Base-by-base conservation (phyloP, 2,888 invertebrate genomes). In the Lacanobia oleracea region DNA sequence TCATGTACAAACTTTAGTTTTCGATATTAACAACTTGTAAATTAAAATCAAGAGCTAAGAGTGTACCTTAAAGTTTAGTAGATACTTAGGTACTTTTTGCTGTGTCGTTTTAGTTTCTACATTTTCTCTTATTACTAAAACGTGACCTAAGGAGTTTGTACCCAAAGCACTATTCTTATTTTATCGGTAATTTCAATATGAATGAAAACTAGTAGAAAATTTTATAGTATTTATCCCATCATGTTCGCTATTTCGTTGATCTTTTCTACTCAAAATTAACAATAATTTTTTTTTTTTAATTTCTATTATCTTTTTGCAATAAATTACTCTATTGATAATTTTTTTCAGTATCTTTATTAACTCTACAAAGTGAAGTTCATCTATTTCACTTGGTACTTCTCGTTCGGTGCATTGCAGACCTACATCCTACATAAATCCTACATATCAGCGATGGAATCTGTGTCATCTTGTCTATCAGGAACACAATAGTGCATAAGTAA, bases 401-500 rank as follows among this genome's bases (percentile, higher is more conserved):
- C 2, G 3, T 33, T 14, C 7, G 0, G 33, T 9, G 9, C 9
- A 18, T 10, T 23, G n/a, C 9, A 60, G 12, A 14, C 3, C 16
- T 50, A 33, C n/a, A 57, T 57, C 10, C 18, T 33, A 57, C 12
- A 10, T 37, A 48, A 33, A 33, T 23, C 14, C n/a, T 14, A 40
- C 14, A 3, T 40, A 48, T 33, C 23, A n/a, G 7, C 12, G n/a
- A 51, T 65, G 43, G 23, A 56, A 63, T 73, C n/a, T 48, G 51
- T 60, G 50, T 45, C 63, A 16, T 57, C 37, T 60, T 50, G 48
- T 65, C 59, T 66, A 27, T 37, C 33, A 50, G 65, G n/a, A 27
- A n/a, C 50, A 80, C 60, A 75, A 79, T 50, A 60, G 51, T 70
- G 71, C 64, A 81, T 77, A 56, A 70, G 48, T 70, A 81, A 77